Base-by-base conservation (phyloP, 2,797 vertebrate species). In the Simalia tracyae region DNA sequence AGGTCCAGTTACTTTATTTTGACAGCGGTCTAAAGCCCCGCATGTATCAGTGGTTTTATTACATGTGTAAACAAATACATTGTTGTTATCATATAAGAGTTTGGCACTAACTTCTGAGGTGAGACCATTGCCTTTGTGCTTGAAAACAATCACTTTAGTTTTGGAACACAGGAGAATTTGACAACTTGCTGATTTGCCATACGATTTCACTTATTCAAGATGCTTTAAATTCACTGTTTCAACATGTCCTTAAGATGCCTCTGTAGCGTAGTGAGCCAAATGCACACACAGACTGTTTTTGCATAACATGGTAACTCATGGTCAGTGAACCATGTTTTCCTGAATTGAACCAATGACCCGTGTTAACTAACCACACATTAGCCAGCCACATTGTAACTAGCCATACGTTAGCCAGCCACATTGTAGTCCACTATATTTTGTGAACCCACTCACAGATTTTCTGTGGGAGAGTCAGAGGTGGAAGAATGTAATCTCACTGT, bases 401-500 rank as follows among this genome's bases (percentile, higher is more conserved):
- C 36, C 72, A 42, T 76, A 76, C 42, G 42, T 22, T 76, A 76
- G 17, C 36, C 19, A 3, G 42, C 36, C 72, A 10, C 3, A 9
- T 42, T 76, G 17, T 76, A 76, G 36, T 76, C 36, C 36, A 8
- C 4, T 76, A 22, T 68, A 31, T 68, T 86, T 28, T 60, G 17
- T 19, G n/a, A 31, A 86, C 56, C 7, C 54, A 86, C 31, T 76
- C 36, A 76, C 15, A 36, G 36, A 81, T 76, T 46, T 46, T 17
- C 17, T n/a, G 68, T 36, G 4, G 54, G 3, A 7, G 19, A 60
- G 56, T 61, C 36, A 50, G 15, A 66, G 60, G 90, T 54, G 72
- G 88, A 89, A 63, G 89, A 93, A 85, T 76, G 26, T 17, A 63
- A 36, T 15, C 26, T 54, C 66, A 72, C 2, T 92, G 85, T 92